Conservation (phyloP, 2,797 vertebrate species). For the Gouania willdenowi region DNA sequence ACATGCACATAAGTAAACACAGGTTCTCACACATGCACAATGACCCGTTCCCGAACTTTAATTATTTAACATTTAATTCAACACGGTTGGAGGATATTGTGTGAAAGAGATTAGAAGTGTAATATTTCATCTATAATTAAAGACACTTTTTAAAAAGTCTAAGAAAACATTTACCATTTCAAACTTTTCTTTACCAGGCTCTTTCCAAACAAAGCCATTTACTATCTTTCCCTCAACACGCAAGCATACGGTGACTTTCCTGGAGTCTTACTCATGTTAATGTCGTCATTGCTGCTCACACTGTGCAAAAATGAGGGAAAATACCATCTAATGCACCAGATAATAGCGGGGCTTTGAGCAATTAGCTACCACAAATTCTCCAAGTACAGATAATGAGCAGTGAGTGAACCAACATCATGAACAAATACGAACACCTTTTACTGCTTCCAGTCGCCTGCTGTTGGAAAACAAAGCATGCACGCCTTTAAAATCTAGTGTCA, state of each 20-base stretch:
- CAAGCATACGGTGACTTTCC: conserved; percentile 1
- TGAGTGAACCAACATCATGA: background rate
- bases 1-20: background rate
- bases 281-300: background rate
- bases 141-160: too few relatives aligned
- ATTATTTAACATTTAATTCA: too few relatives aligned
- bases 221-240: too few relatives aligned
- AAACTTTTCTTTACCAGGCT: too few relatives aligned
- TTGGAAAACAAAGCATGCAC: background rate
- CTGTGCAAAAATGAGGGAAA: background rate
- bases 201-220: too few relatives aligned
- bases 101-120: too few relatives aligned
- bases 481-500: background rate
- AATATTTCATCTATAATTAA: too few relatives aligned
- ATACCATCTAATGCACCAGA: background rate
- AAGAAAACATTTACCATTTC: too few relatives aligned
- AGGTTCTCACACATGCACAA: background rate
- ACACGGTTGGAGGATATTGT: too few relatives aligned
- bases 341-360: conserved; percentile 6
- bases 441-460: conserved; percentile 2
- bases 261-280: conserved; percentile 3
- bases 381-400: conserved; percentile 18
- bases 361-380: conserved; percentile 1
- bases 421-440: conserved; percentile 10
- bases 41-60: too few relatives aligned